Conservation (phyloP, 2,888 invertebrate genomes). For the Gymnoscelis rufifasciata region DNA sequence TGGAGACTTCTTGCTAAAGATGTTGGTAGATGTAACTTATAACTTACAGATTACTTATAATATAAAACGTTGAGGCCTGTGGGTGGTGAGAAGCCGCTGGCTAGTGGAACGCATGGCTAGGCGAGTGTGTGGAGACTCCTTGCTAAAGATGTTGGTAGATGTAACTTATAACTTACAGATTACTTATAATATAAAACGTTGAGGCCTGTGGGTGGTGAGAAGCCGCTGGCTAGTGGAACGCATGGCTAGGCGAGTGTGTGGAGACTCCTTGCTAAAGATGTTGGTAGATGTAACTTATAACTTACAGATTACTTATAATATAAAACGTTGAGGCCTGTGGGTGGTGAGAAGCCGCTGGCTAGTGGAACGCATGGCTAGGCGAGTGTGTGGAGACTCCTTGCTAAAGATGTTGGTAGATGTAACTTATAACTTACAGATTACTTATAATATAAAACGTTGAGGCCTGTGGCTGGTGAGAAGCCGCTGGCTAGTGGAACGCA, state of each 20-base stretch:
- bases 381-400: conserved; percentile 22
- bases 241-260: conserved; percentile 27
- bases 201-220: conserved; percentile 36
- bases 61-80: conserved; percentile 45
- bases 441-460: too few relatives aligned
- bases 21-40: too few relatives aligned
- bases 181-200: conserved; percentile 57
- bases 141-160: too few relatives aligned
- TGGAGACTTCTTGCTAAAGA: conserved; percentile 21
- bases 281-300: too few relatives aligned
- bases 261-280: conserved; percentile 18
- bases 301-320: too few relatives aligned
- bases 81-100: conserved; percentile 41
- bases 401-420: too few relatives aligned
- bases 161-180: too few relatives aligned
- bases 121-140: conserved; percentile 24
- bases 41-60: too few relatives aligned
- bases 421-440: too few relatives aligned
- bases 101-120: conserved; percentile 33
- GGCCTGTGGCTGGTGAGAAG: too few relatives aligned
- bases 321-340: conserved; percentile 41
- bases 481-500: too few relatives aligned
- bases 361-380: conserved; percentile 33
- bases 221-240: conserved; percentile 38
- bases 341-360: conserved; percentile 40